These are phyloP conservation scores for Isoperla grammatica DNA, from an alignment of 2,888 invertebrate species.

Conservation along the genomic window DNA sequence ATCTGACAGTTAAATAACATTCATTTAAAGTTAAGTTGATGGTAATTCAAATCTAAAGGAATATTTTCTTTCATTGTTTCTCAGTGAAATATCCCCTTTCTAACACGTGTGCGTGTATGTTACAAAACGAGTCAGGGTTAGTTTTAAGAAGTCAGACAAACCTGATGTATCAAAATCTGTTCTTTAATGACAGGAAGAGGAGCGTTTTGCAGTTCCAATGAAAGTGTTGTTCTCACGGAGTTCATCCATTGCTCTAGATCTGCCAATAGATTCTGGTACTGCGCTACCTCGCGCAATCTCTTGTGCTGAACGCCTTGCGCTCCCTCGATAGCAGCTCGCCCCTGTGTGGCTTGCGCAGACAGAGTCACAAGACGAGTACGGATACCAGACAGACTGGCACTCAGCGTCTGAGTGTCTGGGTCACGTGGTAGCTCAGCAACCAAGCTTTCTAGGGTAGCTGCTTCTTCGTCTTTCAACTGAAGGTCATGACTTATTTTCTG, in stretches of 20 bases:
- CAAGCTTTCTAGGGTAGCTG: conserved; percentile 56
- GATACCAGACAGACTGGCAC: conserved; percentile 53
- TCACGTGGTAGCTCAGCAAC: conserved; percentile 60
- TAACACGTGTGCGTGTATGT: no score
- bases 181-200: conserved; percentile 16
- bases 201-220: conserved; percentile 31
- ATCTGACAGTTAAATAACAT: no score
- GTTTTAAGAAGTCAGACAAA: no score
- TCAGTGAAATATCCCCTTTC: no score
- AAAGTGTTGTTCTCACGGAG: conserved; percentile 41
- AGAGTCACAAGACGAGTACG: conserved; percentile 60
- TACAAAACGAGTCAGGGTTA: no score
- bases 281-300: conserved; percentile 50
- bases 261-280: conserved; percentile 49
- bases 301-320: conserved; percentile 50
- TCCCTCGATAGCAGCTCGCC: conserved; percentile 49
- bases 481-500: conserved; percentile 67
- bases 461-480: conserved; percentile 61
- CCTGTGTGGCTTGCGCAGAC: conserved; percentile 63
- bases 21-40: no score
- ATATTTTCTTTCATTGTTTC: no score
- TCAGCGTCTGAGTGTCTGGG: conserved; percentile 54
- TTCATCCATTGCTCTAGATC: conserved; percentile 52
- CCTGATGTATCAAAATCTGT: conserved; percentile 27
- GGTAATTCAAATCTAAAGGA: no score